Percentiles rank a stretch among this genome's conserved stretches.
Conservation (phyloP, 2,888 invertebrate genomes). For the Odontomyia ornata region DNA sequence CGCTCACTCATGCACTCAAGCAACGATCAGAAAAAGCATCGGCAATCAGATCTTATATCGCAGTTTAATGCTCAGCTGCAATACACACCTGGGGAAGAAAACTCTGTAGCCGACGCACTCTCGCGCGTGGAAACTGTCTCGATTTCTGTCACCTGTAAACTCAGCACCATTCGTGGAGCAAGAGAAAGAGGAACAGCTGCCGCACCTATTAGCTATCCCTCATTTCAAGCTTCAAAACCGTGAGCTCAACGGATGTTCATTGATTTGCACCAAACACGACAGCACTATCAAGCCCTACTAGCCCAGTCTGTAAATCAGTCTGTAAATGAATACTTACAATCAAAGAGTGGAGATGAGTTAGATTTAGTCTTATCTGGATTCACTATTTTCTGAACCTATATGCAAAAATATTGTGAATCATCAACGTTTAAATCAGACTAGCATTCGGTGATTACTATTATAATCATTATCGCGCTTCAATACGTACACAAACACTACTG, state of each 20-base stretch:
- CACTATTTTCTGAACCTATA: constrained; percentile 76
- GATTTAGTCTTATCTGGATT: constrained; percentile 71
- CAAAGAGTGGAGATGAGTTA: constrained; percentile 57
- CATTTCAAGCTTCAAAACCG: too few species aligned
- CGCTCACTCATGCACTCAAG: too few species aligned
- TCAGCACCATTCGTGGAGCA: neutral
- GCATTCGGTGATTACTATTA: constrained; percentile 66
- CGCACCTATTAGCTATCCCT: too few species aligned
- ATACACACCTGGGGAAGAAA: too few species aligned
- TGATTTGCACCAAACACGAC: constrained; percentile 66
- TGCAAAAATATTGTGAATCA: constrained; percentile 66
- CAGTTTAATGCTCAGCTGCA: too few species aligned
- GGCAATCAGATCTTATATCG: too few species aligned
- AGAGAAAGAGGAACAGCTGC: neutral
- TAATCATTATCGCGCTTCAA: constrained; percentile 70
- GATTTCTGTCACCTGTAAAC: too few species aligned
- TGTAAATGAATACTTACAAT: constrained; percentile 65
- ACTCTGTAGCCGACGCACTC: too few species aligned
- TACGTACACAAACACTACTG: too few species aligned
- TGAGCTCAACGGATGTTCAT: constrained; percentile 62
- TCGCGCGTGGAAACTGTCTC: too few species aligned
- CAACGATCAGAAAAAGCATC: too few species aligned
- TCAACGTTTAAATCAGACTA: constrained; percentile 58
- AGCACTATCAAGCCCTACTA: constrained; percentile 70
- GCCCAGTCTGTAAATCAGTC: constrained; percentile 63